phyloP scores from a whole-genome alignment of 2,797 vertebrate genomes.

The Acipenser oxyrinchus region DNA sequence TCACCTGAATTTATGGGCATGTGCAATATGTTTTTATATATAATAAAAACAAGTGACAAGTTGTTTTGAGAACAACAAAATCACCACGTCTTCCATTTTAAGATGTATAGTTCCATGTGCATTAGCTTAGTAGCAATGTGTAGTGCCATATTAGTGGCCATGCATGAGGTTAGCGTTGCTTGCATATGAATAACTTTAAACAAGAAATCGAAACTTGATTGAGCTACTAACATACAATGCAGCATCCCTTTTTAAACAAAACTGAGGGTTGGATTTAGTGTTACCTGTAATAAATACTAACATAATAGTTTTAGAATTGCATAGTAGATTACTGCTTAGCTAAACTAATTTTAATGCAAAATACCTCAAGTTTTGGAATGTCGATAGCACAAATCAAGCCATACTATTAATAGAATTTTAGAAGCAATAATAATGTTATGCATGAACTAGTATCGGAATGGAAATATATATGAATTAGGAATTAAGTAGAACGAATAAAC shows the following conservation, averaged over 20 bases:
- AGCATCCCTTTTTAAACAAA: slow-evolving; percentile 45
- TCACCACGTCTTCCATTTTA: slow-evolving; percentile 99
- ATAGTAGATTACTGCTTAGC: slow-evolving; percentile 24
- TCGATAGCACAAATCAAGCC: slow-evolving; percentile 80
- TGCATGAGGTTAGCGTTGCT: slow-evolving; percentile 94
- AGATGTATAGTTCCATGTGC: slow-evolving; percentile 98
- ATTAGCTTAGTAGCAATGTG: slow-evolving; percentile 89
- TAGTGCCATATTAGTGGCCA: slow-evolving; percentile 81
- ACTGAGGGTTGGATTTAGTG: neutral
- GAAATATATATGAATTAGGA: slow-evolving; percentile 14
- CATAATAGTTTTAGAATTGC: slow-evolving; percentile 16
- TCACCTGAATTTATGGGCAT: slow-evolving; percentile 50
- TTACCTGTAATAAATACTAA: slow-evolving; percentile 19
- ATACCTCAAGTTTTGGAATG: slow-evolving; percentile 77
- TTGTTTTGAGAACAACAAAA: slow-evolving; percentile 99
- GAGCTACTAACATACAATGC: slow-evolving; percentile 40
- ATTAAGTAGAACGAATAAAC: neutral
- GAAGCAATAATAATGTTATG: slow-evolving; percentile 91
- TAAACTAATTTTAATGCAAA: slow-evolving; percentile 49
- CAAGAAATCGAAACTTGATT: slow-evolving; percentile 38
- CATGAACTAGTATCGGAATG: slow-evolving; percentile 75
- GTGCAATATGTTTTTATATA: slow-evolving; percentile 86
- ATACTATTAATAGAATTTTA: slow-evolving; percentile 82
- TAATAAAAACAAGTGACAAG: slow-evolving; percentile 98
- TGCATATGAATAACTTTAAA: slow-evolving; percentile 61